phyloP scores from a whole-genome alignment of 2,797 vertebrate genomes.

The Phrynocephalus forsythii region DNA sequence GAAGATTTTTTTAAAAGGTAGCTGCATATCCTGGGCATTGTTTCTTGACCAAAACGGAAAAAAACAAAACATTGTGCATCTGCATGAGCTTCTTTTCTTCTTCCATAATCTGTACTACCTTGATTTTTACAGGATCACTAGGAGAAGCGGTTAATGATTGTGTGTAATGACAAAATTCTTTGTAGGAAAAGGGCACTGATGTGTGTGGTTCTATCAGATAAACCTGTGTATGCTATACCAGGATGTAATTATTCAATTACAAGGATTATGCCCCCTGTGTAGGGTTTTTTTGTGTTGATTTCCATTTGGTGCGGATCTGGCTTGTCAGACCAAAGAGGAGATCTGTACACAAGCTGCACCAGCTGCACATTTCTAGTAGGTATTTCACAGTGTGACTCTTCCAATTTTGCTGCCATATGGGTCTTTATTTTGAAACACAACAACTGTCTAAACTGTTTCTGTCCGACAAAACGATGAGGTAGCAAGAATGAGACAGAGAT shows the following conservation, averaged over 20 bases:
- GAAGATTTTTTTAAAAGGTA: conserved; percentile 21
- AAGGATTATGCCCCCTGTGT: conserved; percentile 14
- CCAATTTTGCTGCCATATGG: conserved; percentile 67
- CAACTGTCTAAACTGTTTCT: conserved; percentile 40
- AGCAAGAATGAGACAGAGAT: conserved; percentile 58
- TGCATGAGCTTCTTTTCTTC: background rate
- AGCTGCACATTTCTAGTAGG: conserved; percentile 44
- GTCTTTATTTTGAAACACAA: conserved; percentile 56
- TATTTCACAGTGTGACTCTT: conserved; percentile 43
- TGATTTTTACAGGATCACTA: background rate
- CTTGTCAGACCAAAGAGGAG: conserved; percentile 52
- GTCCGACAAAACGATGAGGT: conserved; percentile 53
- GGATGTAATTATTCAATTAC: conserved; percentile 6
- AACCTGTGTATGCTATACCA: conserved; percentile 19
- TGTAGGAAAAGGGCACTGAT: background rate
- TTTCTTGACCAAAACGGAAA: background rate
- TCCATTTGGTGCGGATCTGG: conserved; percentile 47
- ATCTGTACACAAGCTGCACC: conserved; percentile 56
- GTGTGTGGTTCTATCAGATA: conserved; percentile 11
- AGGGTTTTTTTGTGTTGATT: conserved; percentile 50
- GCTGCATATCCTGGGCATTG: conserved; percentile 25
- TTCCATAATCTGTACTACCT: background rate
- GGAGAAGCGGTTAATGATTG: background rate
- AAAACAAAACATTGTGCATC: conserved; percentile 29
- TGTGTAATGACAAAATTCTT: background rate